phyloP scores from a whole-genome alignment of 2,888 invertebrate genomes.

The Phrixothrix hirtus region DNA sequence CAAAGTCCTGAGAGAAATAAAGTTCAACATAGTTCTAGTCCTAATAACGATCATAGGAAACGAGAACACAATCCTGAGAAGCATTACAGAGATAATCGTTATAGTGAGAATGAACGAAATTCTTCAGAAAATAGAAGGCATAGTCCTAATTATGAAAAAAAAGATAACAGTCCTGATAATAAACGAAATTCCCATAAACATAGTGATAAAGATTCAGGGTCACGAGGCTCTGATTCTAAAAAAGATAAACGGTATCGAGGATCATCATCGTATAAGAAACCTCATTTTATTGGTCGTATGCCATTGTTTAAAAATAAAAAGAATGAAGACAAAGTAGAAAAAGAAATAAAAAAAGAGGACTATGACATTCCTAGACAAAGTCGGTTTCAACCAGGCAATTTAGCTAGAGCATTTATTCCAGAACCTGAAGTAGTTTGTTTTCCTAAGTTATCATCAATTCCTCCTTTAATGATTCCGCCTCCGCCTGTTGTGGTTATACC shows the following conservation, averaged over 20 bases:
- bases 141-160: conserved; percentile 32
- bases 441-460: conserved; percentile 52
- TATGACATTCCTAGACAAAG: conserved; percentile 52
- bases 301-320: conserved; percentile 72
- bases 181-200: conserved; percentile 35
- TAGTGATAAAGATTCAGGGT: conserved; percentile 28
- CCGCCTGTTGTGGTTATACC: conserved; percentile 40
- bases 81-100: conserved; percentile 43
- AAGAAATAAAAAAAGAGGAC: conserved; percentile 61
- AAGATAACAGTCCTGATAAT: conserved; percentile 18
- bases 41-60: conserved; percentile 39
- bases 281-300: conserved; percentile 85
- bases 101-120: conserved; percentile 49
- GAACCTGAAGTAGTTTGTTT: conserved; percentile 55
- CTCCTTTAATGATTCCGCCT: conserved; percentile 45
- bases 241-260: conserved; percentile 44
- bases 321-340: conserved; percentile 54
- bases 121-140: conserved; percentile 40
- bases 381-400: conserved; percentile 53
- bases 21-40: conserved; percentile 26
- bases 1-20: conserved; percentile 36
- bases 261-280: conserved; percentile 62
- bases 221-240: no score
- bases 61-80: conserved; percentile 36
- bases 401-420: conserved; percentile 53